These are phyloP conservation scores for Murina feae DNA, from an alignment of 2,113 vertebrate species.

Conservation along the genomic window DNA sequence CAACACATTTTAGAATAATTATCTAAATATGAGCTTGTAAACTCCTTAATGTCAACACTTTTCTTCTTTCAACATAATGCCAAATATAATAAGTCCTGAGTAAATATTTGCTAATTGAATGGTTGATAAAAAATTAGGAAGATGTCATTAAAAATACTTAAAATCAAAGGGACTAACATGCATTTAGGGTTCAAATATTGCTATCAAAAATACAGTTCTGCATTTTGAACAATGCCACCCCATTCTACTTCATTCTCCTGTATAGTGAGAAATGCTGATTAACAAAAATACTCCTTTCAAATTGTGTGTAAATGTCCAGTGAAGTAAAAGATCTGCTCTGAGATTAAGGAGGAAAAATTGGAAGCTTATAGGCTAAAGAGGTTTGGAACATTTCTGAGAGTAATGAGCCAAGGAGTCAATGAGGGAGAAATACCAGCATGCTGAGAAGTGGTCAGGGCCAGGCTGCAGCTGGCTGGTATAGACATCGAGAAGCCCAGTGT, in stretches of 20 bases:
- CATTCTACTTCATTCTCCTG: not conserved
- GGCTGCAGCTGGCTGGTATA: slow-evolving; percentile 11
- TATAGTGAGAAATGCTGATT: not conserved
- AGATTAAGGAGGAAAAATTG: not conserved
- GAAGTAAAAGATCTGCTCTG: not conserved
- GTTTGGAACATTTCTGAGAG: slow-evolving; percentile 49
- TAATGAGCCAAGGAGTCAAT: slow-evolving; percentile 61
- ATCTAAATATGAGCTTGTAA: not conserved
- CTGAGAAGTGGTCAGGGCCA: slow-evolving; percentile 55
- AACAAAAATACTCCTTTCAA: not conserved
- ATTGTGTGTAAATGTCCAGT: not conserved
- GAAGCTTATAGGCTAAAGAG: not conserved
- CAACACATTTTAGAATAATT: not conserved
- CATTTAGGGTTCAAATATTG: not conserved
- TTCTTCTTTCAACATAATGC: not conserved
- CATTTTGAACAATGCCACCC: not conserved
- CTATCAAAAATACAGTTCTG: not conserved
- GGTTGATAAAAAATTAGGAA: not conserved
- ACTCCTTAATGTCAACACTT: not conserved
- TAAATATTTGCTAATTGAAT: not conserved
- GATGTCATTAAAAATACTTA: not conserved
- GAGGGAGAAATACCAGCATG: slow-evolving; percentile 57
- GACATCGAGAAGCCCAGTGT: slow-evolving; percentile 1
- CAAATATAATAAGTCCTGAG: not conserved
- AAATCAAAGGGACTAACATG: not conserved